Conservation (phyloP, 2,113 vertebrate species). For the Morone saxatilis region DNA sequence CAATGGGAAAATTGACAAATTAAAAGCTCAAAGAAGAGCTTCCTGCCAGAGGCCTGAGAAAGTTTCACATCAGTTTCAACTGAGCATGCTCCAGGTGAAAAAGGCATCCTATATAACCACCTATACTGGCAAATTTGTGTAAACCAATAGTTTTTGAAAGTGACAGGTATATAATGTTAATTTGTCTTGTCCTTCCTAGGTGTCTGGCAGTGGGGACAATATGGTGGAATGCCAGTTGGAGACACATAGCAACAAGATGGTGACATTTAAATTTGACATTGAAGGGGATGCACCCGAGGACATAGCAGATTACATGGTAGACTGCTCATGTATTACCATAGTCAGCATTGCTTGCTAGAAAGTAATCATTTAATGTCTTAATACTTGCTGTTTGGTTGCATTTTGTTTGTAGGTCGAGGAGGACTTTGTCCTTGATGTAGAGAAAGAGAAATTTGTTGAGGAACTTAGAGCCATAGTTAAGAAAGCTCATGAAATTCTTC, state of each 20-base stretch:
- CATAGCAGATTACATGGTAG: conserved; percentile 93
- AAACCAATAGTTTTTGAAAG: background rate
- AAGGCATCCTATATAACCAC: background rate
- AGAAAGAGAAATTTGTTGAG: conserved; percentile 92
- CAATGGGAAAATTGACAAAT: conserved; percentile 88
- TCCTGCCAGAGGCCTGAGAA: conserved; percentile 90
- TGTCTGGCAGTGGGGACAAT: conserved; percentile 91
- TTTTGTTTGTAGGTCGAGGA: conserved; percentile 88
- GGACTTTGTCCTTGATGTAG: conserved; percentile 91
- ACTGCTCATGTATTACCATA: background rate
- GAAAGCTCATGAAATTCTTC: conserved; percentile 89
- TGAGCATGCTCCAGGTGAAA: conserved; percentile 90
- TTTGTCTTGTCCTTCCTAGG: conserved; percentile 76
- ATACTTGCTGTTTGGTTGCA: conserved; percentile 12
- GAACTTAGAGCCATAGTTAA: conserved; percentile 88
- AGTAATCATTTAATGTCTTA: background rate
- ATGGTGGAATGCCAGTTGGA: conserved; percentile 95
- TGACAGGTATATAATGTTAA: background rate
- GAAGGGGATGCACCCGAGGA: conserved; percentile 95
- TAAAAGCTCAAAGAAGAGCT: conserved; percentile 86
- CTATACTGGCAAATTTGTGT: background rate
- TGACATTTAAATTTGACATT: conserved; percentile 94
- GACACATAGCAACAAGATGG: conserved; percentile 96
- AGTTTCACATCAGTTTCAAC: conserved; percentile 87
- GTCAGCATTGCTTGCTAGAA: background rate